phyloP scores from a whole-genome alignment of 2,113 vertebrate genomes.

The Chrysemys picta region DNA sequence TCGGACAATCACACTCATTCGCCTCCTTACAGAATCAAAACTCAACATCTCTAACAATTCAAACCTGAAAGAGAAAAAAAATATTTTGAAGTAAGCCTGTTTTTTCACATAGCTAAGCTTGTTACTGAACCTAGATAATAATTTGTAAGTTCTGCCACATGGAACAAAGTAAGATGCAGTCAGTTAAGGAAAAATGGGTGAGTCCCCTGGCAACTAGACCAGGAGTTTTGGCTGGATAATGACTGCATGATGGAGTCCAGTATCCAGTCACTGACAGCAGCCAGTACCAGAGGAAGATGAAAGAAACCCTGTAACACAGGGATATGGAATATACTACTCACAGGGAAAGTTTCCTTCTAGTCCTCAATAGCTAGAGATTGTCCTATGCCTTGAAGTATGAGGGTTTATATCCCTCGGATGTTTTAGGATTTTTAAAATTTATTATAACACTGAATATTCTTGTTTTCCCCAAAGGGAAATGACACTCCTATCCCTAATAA shows the following conservation, averaged over 20 bases:
- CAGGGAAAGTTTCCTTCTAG: neutral
- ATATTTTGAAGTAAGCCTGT: neutral
- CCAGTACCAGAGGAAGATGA: neutral
- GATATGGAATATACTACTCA: neutral
- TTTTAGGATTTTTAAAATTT: neutral
- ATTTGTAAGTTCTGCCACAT: neutral
- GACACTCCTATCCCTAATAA: neutral
- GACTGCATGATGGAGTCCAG: neutral
- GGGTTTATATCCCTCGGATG: neutral
- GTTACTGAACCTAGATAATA: neutral
- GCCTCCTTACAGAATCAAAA: conserved; percentile 94
- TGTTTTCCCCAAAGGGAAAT: neutral
- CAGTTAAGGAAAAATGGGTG: neutral
- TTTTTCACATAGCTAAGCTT: neutral
- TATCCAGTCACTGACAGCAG: neutral
- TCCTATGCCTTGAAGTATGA: neutral
- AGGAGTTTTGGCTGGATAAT: neutral
- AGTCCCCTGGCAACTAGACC: neutral
- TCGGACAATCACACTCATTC: conserved; percentile 96
- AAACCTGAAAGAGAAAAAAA: conserved; percentile 80
- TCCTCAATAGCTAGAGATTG: neutral
- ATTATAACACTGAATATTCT: neutral
- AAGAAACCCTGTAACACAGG: neutral
- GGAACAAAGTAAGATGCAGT: neutral
- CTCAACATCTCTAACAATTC: conserved; percentile 91